Percentiles rank a stretch among this genome's conserved stretches.
These are phyloP conservation scores for Ceraclea dissimilis DNA, from an alignment of 2,888 invertebrate species.

Conservation along the genomic window DNA sequence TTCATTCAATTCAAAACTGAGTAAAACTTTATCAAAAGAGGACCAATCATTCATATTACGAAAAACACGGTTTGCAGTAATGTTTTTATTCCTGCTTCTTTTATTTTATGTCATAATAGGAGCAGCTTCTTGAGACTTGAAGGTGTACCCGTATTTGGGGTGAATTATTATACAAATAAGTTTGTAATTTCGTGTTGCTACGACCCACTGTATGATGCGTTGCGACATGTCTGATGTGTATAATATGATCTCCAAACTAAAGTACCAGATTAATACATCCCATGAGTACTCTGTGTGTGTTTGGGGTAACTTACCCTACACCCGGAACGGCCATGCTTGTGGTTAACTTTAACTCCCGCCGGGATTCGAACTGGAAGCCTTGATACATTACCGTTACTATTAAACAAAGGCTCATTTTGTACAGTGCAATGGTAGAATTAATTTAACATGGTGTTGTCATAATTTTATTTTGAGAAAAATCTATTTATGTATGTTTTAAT, in stretches of 20 bases:
- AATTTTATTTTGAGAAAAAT: too few species aligned
- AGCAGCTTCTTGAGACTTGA: too few species aligned
- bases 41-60: too few species aligned
- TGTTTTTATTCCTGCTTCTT: too few species aligned
- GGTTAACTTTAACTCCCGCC: constrained; percentile 1
- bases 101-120: too few species aligned
- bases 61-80: too few species aligned
- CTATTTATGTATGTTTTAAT: too few species aligned
- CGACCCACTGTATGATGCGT: background rate
- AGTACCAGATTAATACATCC: background rate
- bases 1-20: too few species aligned
- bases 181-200: too few species aligned
- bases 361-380: constrained; percentile 3
- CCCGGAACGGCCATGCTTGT: background rate
- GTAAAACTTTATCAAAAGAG: too few species aligned
- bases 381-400: background rate
- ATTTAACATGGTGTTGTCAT: background rate
- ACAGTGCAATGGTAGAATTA: background rate
- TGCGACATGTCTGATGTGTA: background rate
- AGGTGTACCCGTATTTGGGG: too few species aligned
- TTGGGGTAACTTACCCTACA: background rate
- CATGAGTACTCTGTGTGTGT: background rate
- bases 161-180: too few species aligned
- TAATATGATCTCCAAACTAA: background rate
- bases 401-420: background rate